Percentiles rank a stretch among this genome's conserved stretches.
Conservation (phyloP, 2,888 invertebrate genomes). For the Netelia inedita region DNA sequence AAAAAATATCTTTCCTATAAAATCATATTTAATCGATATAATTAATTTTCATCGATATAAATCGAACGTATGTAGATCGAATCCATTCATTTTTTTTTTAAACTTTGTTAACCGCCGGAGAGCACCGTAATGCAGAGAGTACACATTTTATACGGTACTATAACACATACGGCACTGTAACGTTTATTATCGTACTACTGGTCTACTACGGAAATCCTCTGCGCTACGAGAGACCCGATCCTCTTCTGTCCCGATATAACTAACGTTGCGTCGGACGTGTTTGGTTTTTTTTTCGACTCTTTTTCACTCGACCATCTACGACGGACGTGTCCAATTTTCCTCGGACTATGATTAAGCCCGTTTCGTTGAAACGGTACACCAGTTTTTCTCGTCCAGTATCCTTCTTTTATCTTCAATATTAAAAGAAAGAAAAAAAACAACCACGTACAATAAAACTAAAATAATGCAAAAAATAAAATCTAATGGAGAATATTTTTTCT, state of each 20-base stretch:
- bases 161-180: neutral
- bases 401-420: constrained; percentile 11
- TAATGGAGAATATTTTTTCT: too few species aligned
- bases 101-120: neutral
- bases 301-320: neutral
- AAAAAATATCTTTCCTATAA: too few species aligned
- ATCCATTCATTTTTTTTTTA: neutral
- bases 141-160: constrained; percentile 11
- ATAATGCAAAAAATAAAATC: too few species aligned
- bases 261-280: constrained; percentile 11
- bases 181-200: constrained; percentile 32
- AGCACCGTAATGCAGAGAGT: constrained; percentile 6
- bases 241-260: constrained; percentile 20
- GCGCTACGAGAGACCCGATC: constrained; percentile 5
- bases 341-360: constrained; percentile 30
- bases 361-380: constrained; percentile 35
- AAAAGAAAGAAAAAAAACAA: too few species aligned
- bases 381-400: neutral
- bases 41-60: neutral
- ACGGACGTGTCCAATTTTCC: constrained; percentile 35
- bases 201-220: constrained; percentile 39
- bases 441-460: too few species aligned
- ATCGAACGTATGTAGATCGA: neutral
- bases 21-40: too few species aligned
- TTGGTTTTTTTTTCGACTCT: neutral